Evolutionary conservation across 2,113 vertebrate species (phyloP).

Genomic region (Ellobius talpinus): DNA sequence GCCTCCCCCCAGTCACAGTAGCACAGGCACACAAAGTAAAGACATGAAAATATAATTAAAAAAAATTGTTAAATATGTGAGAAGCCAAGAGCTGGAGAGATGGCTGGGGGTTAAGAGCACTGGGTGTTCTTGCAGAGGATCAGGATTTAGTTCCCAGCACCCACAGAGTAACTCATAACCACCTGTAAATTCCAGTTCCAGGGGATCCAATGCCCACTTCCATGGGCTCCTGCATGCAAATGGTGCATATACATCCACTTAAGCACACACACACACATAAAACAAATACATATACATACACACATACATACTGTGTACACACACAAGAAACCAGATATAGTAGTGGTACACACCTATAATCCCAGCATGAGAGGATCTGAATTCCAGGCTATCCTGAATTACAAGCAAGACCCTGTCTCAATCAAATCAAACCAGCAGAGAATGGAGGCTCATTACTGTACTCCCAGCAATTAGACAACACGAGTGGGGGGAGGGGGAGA

Average conservation of each 20-base stretch:
- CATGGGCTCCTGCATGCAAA: background rate
- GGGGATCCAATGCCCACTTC: background rate
- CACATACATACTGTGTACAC: background rate
- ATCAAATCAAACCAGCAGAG: background rate
- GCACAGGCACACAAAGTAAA: background rate
- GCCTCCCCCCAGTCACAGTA: background rate
- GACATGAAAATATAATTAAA: background rate
- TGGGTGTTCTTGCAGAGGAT: background rate
- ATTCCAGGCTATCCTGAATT: no score
- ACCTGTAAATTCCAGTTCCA: background rate
- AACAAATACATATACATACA: no score
- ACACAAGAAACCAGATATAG: background rate
- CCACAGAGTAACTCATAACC: background rate
- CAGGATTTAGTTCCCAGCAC: background rate
- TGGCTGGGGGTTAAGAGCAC: background rate
- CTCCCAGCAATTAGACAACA: background rate
- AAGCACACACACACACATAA: background rate
- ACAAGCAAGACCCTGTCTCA: background rate
- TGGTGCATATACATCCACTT: background rate
- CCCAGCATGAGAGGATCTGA: background rate
- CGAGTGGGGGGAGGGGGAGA: background rate
- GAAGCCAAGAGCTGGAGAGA: background rate
- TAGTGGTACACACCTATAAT: background rate
- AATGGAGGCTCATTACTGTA: background rate
- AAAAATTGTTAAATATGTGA: background rate